These are phyloP conservation scores for Speoplatyrhinus poulsoni DNA, from an alignment of 2,113 vertebrate species.

Conservation along the genomic window DNA sequence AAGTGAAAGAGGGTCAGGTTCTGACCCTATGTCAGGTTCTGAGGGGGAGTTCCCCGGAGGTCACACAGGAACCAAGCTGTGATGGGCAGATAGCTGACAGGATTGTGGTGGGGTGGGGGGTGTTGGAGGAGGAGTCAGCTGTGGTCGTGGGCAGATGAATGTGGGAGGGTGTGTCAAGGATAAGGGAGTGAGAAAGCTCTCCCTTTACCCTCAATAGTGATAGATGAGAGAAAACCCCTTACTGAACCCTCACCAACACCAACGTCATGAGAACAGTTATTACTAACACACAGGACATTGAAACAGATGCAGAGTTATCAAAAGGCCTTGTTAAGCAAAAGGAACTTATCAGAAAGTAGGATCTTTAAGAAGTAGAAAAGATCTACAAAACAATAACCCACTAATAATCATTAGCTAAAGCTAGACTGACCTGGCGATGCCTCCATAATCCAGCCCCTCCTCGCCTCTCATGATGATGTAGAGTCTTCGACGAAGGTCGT, in stretches of 20 bases:
- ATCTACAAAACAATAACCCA: too few species aligned
- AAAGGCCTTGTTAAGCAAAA: too few species aligned
- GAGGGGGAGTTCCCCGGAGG: conserved; percentile 4
- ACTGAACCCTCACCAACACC: too few species aligned
- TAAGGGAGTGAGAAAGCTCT: background rate
- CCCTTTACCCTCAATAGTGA: too few species aligned
- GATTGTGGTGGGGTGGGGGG: background rate
- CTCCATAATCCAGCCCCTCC: conserved; percentile 95
- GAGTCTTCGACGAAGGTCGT: conserved; percentile 91
- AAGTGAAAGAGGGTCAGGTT: too few species aligned
- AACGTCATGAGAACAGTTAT: too few species aligned
- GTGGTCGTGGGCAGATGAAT: conserved; percentile 15
- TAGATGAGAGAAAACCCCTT: too few species aligned
- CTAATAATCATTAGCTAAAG: background rate
- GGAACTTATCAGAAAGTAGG: too few species aligned
- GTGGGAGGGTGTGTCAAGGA: background rate
- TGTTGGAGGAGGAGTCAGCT: background rate
- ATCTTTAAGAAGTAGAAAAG: too few species aligned
- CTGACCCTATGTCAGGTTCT: conserved; percentile 20
- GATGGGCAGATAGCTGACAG: background rate
- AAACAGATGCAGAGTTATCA: too few species aligned
- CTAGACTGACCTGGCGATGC: conserved; percentile 88
- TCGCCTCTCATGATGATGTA: conserved; percentile 99
- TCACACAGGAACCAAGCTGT: too few species aligned
- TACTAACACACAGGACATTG: too few species aligned